Base-by-base conservation (phyloP, 2,888 invertebrate genomes). In the Drosophila stalkeri region DNA sequence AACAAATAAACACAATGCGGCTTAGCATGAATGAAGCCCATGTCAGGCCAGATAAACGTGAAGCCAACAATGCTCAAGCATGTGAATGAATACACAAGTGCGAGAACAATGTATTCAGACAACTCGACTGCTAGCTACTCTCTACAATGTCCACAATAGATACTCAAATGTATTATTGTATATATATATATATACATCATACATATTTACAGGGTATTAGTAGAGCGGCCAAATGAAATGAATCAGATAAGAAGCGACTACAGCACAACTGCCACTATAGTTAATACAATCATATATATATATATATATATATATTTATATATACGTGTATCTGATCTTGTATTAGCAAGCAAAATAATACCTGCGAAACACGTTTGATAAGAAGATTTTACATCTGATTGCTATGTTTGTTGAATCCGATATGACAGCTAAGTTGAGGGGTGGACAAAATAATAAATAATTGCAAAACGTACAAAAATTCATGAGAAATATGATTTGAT, bases 1-100 rank as follows among this genome's bases (percentile, higher is more conserved):
- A 89, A 84, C 89, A 89, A 85, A 85, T 86, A 86, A 80, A 77
- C 72, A 86, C 73, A 57, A 72, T 59, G 73, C 63, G 74, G 35
- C 66, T 59, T 16, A n/a, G 44, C 62, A 70, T 74, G 71, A 75
- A 74, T 81, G 84, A 67, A 47, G 41, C 66, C 56, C 56, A 44
- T 62, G 52, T 33, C 31, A 1, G 16, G 71, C 63, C 23, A 61
- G 57, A 66, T 52, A 61, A 75, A 70, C 74, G 80, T 67, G 70
- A 83, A 70, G 55, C 20, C 60, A 61, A 47, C 57, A 44, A 61
- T 66, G 54, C 59, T 52, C 57, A 41, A 51, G 51, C 54, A 54
- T 47, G 43, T 64, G 61, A 75, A 63, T 75, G 72, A 75, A 73
- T 56, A 67, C 57, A 47, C 41, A 67, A 67, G 56, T 47, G 27